Evolutionary conservation across 2,797 vertebrate genomes (phyloP), one percentile per base, ranked within the genome.

Genomic region (Anabacerthia variegaticeps): DNA sequence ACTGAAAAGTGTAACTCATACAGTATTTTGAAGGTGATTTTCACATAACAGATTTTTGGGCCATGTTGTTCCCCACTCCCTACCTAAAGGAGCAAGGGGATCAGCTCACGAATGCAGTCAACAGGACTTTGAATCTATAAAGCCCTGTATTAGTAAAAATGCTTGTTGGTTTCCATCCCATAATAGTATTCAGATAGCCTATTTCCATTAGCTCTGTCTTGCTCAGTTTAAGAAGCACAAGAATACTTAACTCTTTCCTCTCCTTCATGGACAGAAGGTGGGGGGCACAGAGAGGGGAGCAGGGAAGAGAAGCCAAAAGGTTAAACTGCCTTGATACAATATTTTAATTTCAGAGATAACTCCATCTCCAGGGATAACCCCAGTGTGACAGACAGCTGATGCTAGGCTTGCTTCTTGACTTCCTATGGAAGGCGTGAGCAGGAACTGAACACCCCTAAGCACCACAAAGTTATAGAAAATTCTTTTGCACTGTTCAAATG

Each of bases 241-340:
- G 59, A 74, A 28, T 10, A 30, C 5, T 55, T 62, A 79, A 48
- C 7, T 28, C 18, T 49, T 58, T 84, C 36, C 9, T 67, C 22
- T 86, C 26, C 54, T 72, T 72, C 4, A 1, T 2, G 6, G 24
- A 21, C 18, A 37, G 37, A 5, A 17, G 3, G 1, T 32, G 19
- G 5, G 3, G 8, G 2, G 3, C 30, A 5, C 7, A 30, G 8
- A 20, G 9, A 4, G 7, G 17, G n/a, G 2, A 49, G 5, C 3
- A 1, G 1, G 6, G 8, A 68, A 12, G 20, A 79, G 44, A 84
- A 84, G 7, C 5, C 14, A 11, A 73, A 78, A 30, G 7, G 14
- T 3, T 46, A 36, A 36, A 22, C 10, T 28, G 27, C 8, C 23
- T 36, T 39, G 23, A 30, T 54, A 58, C 1, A 3, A 22, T 49